phyloP scores from a whole-genome alignment of 2,888 invertebrate species.

The Panopea generosa region DNA sequence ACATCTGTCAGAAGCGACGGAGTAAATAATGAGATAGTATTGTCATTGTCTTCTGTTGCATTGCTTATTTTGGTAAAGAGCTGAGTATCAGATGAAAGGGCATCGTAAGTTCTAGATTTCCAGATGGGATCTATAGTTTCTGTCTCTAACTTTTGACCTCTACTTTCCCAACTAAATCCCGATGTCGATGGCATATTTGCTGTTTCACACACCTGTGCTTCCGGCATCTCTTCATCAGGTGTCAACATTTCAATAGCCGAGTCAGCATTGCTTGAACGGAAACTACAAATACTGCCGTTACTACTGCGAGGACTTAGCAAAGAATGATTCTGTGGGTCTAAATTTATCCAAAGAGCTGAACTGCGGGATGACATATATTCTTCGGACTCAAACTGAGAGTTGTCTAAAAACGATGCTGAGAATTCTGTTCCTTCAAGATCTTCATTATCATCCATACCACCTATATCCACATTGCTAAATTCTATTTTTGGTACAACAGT shows the following conservation, averaged over 20 bases:
- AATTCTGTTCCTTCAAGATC: slow-evolving; percentile 10
- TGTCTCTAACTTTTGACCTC: neutral
- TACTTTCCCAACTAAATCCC: neutral
- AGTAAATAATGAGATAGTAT: too few relatives aligned
- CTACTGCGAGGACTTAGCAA: slow-evolving; percentile 71
- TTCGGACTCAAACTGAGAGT: neutral
- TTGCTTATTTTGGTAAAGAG: slow-evolving; percentile 5
- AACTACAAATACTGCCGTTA: slow-evolving; percentile 71
- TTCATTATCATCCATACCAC: slow-evolving; percentile 17
- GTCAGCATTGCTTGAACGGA: slow-evolving; percentile 76
- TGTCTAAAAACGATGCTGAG: neutral
- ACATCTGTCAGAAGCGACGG: too few relatives aligned
- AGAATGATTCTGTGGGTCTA: slow-evolving; percentile 41
- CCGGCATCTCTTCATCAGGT: slow-evolving; percentile 73
- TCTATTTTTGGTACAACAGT: slow-evolving; percentile 43
- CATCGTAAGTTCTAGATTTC: neutral
- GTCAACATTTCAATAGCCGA: slow-evolving; percentile 77
- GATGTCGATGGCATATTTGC: neutral
- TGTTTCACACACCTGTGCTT: slow-evolving; percentile 1
- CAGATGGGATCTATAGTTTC: too few relatives aligned
- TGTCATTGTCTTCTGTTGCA: too few relatives aligned
- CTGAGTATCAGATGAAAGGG: neutral
- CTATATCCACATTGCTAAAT: slow-evolving; percentile 43
- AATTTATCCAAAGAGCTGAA: slow-evolving; percentile 28
- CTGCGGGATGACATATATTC: slow-evolving; percentile 1